These are phyloP conservation scores for Gymnopithys bicolor DNA, from an alignment of 2,797 vertebrate genomes.

Conservation along the genomic window DNA sequence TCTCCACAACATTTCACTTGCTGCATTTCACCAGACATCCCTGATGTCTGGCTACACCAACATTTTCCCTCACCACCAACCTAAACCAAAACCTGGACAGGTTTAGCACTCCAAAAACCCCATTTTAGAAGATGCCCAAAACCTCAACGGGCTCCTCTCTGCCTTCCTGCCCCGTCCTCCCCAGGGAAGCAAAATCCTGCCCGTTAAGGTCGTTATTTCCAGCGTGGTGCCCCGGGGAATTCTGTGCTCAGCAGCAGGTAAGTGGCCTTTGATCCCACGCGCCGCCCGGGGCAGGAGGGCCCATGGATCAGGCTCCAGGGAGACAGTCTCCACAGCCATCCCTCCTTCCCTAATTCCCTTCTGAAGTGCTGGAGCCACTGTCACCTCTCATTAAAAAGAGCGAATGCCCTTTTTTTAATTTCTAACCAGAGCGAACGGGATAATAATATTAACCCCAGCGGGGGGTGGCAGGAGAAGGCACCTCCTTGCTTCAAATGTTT, in stretches of 20 bases:
- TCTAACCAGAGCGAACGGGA: slow-evolving; percentile 73
- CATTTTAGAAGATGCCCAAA: background rate
- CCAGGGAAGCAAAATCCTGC: fast-evolving
- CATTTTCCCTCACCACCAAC: fast-evolving
- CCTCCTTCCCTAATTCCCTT: slow-evolving; percentile 68
- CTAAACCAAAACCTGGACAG: background rate
- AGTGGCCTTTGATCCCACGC: slow-evolving; percentile 35
- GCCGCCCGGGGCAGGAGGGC: background rate
- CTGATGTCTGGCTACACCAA: fast-evolving
- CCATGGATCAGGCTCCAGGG: background rate
- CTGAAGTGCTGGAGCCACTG: slow-evolving; percentile 94
- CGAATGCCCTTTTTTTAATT: slow-evolving; percentile 70
- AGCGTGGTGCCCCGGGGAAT: fast-evolving
- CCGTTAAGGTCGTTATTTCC: background rate
- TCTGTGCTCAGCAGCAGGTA: slow-evolving; percentile 45
- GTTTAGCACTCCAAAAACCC: fast-evolving
- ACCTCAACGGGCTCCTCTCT: background rate
- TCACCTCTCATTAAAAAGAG: slow-evolving; percentile 90
- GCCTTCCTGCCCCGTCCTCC: background rate
- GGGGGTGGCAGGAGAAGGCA: slow-evolving; percentile 88
- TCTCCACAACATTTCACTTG: fast-evolving
- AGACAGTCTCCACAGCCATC: slow-evolving; percentile 14
- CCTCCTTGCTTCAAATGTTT: slow-evolving; percentile 87
- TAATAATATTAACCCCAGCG: slow-evolving; percentile 89
- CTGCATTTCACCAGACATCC: background rate